phyloP scores from a whole-genome alignment of 2,888 invertebrate species.

The Acrobasis suavella region DNA sequence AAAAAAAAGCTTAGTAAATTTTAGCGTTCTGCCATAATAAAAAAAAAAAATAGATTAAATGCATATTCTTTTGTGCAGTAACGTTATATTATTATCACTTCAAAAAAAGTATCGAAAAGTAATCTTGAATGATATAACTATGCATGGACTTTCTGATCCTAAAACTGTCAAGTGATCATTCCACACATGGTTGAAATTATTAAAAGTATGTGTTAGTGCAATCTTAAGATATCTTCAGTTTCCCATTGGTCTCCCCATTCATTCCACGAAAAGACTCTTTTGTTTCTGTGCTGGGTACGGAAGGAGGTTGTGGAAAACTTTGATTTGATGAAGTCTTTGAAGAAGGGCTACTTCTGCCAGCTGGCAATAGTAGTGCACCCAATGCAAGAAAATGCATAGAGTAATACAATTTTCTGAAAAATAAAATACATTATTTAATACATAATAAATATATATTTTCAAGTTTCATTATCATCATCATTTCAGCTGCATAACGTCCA shows the following conservation, averaged over 20 bases:
- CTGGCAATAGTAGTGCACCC: conserved; percentile 69
- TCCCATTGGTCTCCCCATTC: conserved; percentile 57
- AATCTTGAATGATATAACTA: conserved; percentile 5
- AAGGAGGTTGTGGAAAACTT: conserved; percentile 46
- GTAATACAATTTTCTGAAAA: conserved; percentile 81
- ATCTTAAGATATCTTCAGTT: conserved; percentile 55
- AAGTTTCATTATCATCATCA: no score
- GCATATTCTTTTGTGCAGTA: conserved; percentile 27
- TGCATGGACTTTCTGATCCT: not conserved
- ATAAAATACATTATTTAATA: not conserved
- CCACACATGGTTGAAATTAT: conserved; percentile 2
- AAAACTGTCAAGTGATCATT: not conserved
- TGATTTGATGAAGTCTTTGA: conserved; percentile 33
- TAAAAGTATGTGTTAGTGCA: conserved; percentile 11
- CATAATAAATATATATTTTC: no score
- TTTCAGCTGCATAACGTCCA: no score
- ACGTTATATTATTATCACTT: conserved; percentile 10
- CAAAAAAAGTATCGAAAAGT: conserved; percentile 6
- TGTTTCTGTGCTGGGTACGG: conserved; percentile 39
- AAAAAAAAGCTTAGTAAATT: not conserved
- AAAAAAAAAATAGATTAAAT: conserved; percentile 22
- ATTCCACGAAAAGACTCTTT: conserved; percentile 31
- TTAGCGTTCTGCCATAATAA: not conserved
- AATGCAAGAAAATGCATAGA: conserved; percentile 76
- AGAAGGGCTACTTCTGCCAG: conserved; percentile 38